Base-by-base conservation (phyloP, 2,113 vertebrate species). In the Indicator indicator region DNA sequence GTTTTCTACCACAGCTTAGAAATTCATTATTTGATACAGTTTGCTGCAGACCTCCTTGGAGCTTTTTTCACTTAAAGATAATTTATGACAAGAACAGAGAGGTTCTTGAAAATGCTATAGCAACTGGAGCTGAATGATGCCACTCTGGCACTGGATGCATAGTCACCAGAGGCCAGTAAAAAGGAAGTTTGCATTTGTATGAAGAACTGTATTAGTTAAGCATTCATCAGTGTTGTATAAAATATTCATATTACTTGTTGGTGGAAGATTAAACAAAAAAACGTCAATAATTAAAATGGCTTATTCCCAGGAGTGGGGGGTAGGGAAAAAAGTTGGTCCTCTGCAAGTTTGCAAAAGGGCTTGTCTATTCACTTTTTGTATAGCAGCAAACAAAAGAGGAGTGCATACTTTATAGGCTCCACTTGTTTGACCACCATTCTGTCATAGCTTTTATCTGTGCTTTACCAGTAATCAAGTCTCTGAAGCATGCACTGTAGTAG, bases 21-120 rank as follows among this genome's bases (percentile, higher is more conserved):
- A 97, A 98, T 98, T 98, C 98, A 98, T 98, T 98, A 98, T 97
- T 98, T 97, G 97, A 98, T 98, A 98, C 98, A 98, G 98, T 98
- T 98, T 97, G 98, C 98, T 97, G 88, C 97, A 98, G 98, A 98
- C 98, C 98, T 97, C 98, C 97, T 98, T 98, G 98, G 98, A 98
- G 98, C 97, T 98, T 98, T 98, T 98, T 99, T 99, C 99, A 99
- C 99, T 99, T 98, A 98, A 99, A 98, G 98, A 98, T 99, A 99
- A 99, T 99, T 99, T 99, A 99, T 99, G 98, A 99, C 98, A 98
- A 99, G 99, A 98, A 99, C 98, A 98, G 98, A 98, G 98, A 98
- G 98, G 98, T 99, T 98, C 99, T 99, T 99, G 98, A 99, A 98
- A 99, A 99, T 98, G 98, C 99, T 99, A 99, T 99, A 99, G 99